Base-by-base conservation (phyloP, 1,140 invertebrate genomes). In the Carposina sasakii region DNA sequence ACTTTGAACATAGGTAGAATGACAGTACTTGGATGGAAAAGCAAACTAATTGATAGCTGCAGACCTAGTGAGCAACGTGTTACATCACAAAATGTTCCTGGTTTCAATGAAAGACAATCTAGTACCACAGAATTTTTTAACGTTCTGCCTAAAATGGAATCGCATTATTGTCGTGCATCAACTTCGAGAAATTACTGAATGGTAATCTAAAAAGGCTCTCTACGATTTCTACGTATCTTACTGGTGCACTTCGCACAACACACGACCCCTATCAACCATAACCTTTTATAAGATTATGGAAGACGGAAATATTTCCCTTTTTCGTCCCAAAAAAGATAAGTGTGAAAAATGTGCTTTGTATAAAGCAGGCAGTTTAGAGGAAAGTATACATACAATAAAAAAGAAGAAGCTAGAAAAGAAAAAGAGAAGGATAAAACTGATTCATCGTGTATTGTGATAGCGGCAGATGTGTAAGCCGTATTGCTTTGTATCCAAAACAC, bases 181-280 rank as follows among this genome's bases (percentile, higher is more conserved):
- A 53, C 54, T 31, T 16, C 26, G 24, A 56, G 53, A 30, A 46
- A 40, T 16, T 60, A 56, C 24, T 55, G 57, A 60, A 19, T 60
- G 48, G 46, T 19, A 9, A 22, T 52, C 53, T 33, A 57, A 60
- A 49, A 28, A 24, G 49, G 10, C 36, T 17, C 41, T 60, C 19
- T 56, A 57, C 22, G 20, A 57, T 33, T 52, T 52, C 36, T 57
- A 57, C 17, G 26, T 34, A 21, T 24, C 34, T 21, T 26, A 57
- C 31, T 57, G 48, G 48, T 57, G 49, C n/a, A n/a, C n/a, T n/a
- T n/a, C n/a, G n/a, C n/a, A n/a, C n/a, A n/a, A n/a, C n/a, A n/a
- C n/a, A n/a, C n/a, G n/a, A n/a, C n/a, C n/a, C n/a, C n/a, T n/a
- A n/a, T n/a, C n/a, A n/a, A n/a, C n/a, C n/a, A n/a, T n/a, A n/a